Evolutionary conservation across 1,140 invertebrate genomes (phyloP).

Genomic region (Drepana arcuata): DNA sequence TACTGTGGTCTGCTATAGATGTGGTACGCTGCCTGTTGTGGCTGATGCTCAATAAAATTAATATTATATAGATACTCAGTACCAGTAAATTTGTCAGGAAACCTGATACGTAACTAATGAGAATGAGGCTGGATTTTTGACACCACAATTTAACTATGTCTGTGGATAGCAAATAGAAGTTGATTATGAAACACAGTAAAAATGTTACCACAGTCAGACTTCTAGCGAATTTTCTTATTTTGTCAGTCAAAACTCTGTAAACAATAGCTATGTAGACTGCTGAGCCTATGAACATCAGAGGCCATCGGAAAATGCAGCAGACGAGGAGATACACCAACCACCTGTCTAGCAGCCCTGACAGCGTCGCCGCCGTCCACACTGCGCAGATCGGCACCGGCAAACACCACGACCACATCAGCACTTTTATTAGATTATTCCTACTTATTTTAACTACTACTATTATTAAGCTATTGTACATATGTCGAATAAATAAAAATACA

Average conservation of each 20-base stretch:
- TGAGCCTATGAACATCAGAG: slow-evolving; percentile 42
- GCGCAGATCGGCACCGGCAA: slow-evolving; percentile 34
- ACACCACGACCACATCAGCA: slow-evolving; percentile 38
- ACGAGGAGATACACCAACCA: slow-evolving; percentile 34
- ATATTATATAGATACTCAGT: slow-evolving; percentile 35
- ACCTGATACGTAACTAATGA: slow-evolving; percentile 39
- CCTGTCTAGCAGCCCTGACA: slow-evolving; percentile 14
- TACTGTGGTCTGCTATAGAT: slow-evolving; percentile 21
- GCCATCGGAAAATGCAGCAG: slow-evolving; percentile 42
- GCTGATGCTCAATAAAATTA: slow-evolving; percentile 30
- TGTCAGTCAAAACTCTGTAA: slow-evolving; percentile 39
- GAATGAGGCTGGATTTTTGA: slow-evolving; percentile 26
- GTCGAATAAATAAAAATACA: slow-evolving; percentile 52
- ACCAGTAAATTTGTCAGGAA: slow-evolving; percentile 41
- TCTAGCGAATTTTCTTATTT: slow-evolving; percentile 44
- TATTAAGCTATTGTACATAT: slow-evolving; percentile 57
- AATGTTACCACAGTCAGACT: slow-evolving; percentile 48
- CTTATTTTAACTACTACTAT: slow-evolving; percentile 48
- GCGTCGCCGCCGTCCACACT: slow-evolving; percentile 19
- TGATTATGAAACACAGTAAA: slow-evolving; percentile 47
- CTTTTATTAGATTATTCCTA: slow-evolving; percentile 33
- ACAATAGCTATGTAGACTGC: slow-evolving; percentile 34
- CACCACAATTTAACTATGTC: slow-evolving; percentile 51
- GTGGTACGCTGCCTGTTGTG: slow-evolving; percentile 18
- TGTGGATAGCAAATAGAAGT: slow-evolving; percentile 46